Evolutionary conservation across 2,888 invertebrate species (phyloP), one percentile per base, ranked within the genome.

Genomic region (Rhodophaea formosa): DNA sequence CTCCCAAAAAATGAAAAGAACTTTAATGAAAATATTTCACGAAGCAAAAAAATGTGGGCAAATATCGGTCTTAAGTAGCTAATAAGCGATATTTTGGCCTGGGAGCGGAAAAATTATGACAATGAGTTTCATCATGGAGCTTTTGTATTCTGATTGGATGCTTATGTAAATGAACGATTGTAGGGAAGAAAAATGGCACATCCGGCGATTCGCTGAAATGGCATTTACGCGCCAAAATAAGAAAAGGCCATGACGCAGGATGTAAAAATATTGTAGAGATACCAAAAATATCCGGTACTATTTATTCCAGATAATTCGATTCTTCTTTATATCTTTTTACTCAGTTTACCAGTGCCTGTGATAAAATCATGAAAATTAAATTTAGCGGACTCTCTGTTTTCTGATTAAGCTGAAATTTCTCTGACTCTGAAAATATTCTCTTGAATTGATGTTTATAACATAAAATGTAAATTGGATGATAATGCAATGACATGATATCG

Each of bases 81-180:
- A 67, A 63, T 69, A 67, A 58, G 62, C 72, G 57, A 56, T 53
- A 59, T 60, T 66, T 74, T 70, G 69, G 69, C 73, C 70, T 62
- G 68, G 61, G 61, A 68, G 67, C 62, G 64, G 63, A 59, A 68
- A 70, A 72, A 71, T 69, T 72, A 77, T 72, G 71, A 73, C 69
- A 70, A 71, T 70, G 69, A 67, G 68, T 67, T 74, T 70, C 72
- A 75, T 74, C 69, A 71, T 61, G 68, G 66, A 68, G 68, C 74
- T 73, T 79, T 77, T 79, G 75, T 77, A 74, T 74, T 74, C 70
- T 68, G 71, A 80, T 77, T 71, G 74, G 74, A 67, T 73, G 68
- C 70, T 75, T 74, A 79, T 78, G 79, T 73, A 75, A 78, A 81
- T 77, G 70, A 69, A 67, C 57, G 62, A 59, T 60, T 66, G 64